A percentile compares a stretch with the other conserved stretches of the same genome.
These are phyloP conservation scores for Chauna torquata DNA, from an alignment of 2,113 vertebrate species.

Conservation along the genomic window DNA sequence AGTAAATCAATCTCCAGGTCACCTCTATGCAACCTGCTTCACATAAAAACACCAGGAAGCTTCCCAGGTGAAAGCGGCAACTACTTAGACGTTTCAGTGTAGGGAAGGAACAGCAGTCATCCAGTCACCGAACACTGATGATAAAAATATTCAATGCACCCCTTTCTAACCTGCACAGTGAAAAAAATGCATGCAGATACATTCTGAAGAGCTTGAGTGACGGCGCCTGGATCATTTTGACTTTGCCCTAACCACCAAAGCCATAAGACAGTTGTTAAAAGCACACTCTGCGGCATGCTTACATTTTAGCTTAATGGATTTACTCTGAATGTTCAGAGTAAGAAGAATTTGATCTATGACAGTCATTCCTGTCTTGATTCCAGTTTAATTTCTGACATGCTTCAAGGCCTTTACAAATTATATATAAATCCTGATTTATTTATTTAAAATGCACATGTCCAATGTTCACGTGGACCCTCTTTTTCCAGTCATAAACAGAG, in stretches of 20 bases:
- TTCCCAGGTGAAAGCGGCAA: background rate
- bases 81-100: background rate
- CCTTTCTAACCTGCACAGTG: background rate
- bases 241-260: background rate
- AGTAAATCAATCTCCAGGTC: background rate
- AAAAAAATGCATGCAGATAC: background rate
- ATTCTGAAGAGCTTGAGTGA: background rate
- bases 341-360: constrained; percentile 3
- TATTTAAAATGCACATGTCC: rapidly evolving
- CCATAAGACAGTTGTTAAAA: background rate
- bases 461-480: background rate
- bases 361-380: background rate
- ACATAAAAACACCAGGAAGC: background rate
- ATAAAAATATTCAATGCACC: background rate
- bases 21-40: background rate
- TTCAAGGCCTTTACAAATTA: background rate
- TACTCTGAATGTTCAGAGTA: background rate
- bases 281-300: background rate
- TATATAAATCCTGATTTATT: background rate
- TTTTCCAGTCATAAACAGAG: background rate
- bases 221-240: background rate
- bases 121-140: background rate
- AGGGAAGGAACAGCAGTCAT: background rate
- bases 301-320: background rate
- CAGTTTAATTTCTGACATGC: background rate